phyloP scores from a whole-genome alignment of 2,797 vertebrate species.

The Sebastes variabilis region DNA sequence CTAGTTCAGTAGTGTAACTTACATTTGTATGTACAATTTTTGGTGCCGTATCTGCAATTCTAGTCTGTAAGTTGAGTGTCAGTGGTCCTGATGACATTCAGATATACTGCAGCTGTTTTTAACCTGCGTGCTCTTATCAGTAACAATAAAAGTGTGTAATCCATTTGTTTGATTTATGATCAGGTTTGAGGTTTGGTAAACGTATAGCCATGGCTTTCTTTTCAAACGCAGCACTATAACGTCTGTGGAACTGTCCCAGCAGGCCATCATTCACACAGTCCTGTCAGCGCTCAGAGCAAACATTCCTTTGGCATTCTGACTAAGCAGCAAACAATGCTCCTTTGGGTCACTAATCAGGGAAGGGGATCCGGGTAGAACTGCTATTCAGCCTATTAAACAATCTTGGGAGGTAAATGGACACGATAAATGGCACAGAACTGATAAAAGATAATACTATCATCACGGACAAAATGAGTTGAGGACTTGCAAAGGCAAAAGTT shows the following conservation, averaged over 20 bases:
- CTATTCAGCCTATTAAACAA: neutral
- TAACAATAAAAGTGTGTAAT: neutral
- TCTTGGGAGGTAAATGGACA: neutral
- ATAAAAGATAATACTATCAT: neutral
- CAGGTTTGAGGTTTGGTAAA: neutral
- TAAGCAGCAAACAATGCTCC: slow-evolving; percentile 16
- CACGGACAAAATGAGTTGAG: neutral
- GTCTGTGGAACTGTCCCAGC: neutral
- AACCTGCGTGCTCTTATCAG: neutral
- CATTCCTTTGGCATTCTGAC: slow-evolving; percentile 37
- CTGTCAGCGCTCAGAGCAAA: slow-evolving; percentile 34
- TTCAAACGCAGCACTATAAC: neutral
- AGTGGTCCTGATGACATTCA: neutral
- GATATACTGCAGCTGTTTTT: neutral
- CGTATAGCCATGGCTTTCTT: neutral
- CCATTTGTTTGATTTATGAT: neutral
- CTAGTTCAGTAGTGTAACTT: neutral
- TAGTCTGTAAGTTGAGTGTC: neutral
- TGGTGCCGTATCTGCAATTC: neutral
- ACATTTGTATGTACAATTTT: neutral
- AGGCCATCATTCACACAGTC: slow-evolving; percentile 12
- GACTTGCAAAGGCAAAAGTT: neutral
- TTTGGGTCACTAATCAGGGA: neutral
- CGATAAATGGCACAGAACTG: neutral
- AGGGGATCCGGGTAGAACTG: neutral